Conservation (phyloP, 2,888 invertebrate genomes). For the Bibio marci region DNA sequence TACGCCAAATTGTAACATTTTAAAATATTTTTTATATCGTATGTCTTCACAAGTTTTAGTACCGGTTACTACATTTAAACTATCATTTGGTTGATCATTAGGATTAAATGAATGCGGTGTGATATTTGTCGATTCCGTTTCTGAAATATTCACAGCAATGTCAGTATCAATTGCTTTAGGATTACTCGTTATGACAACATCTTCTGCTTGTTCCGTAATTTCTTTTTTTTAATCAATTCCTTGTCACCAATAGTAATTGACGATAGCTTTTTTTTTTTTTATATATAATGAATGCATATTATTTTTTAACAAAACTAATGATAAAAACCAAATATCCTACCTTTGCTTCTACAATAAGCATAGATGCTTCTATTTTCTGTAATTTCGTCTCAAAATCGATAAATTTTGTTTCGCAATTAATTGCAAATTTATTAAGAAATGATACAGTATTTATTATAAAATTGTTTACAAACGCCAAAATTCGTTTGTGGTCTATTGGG, state of each 20-base stretch:
- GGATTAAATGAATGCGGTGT: constrained; percentile 9
- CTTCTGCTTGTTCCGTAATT: background rate
- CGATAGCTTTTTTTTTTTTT: too few species aligned
- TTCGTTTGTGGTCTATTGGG: constrained; percentile 78
- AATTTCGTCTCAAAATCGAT: constrained; percentile 69
- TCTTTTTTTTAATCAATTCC: constrained; percentile 8
- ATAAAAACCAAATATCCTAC: constrained; percentile 34
- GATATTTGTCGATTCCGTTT: constrained; percentile 12
- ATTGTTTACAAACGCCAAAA: constrained; percentile 81
- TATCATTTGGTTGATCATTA: constrained; percentile 8
- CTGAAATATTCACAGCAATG: constrained; percentile 13
- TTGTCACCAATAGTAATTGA: too few species aligned
- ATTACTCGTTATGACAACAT: constrained; percentile 10
- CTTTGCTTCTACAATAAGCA: constrained; percentile 75
- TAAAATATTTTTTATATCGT: constrained; percentile 61
- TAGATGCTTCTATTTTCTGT: constrained; percentile 71
- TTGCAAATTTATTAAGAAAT: constrained; percentile 74
- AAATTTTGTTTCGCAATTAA: constrained; percentile 70
- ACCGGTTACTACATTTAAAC: constrained; percentile 9
- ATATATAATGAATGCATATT: too few species aligned
- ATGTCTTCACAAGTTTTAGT: constrained; percentile 38
- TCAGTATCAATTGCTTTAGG: constrained; percentile 11
- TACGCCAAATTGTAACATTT: constrained; percentile 81
- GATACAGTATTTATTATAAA: constrained; percentile 73
- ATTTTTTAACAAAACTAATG: too few species aligned